Evolutionary conservation across 1,140 invertebrate species (phyloP).

Genomic region (Camponotus vicinus): DNA sequence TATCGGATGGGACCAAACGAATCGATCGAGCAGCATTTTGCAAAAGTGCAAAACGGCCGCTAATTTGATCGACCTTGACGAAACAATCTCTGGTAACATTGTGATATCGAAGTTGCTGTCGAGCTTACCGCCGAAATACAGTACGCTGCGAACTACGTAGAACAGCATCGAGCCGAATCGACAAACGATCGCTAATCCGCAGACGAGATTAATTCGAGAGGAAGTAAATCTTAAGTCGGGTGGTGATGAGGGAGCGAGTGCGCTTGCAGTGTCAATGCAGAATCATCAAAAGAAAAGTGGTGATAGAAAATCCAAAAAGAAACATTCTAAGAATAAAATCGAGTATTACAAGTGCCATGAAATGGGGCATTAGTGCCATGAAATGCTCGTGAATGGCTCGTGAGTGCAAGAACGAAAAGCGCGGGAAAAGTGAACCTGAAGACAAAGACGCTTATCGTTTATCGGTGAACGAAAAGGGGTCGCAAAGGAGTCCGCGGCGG

Average conservation of each 20-base stretch:
- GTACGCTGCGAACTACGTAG: not conserved
- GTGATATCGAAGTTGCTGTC: not conserved
- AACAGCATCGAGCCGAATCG: not conserved
- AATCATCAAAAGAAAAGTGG: not conserved
- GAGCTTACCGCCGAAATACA: not conserved
- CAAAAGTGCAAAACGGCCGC: conserved; percentile 18
- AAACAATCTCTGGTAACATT: not conserved
- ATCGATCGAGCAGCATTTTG: not conserved
- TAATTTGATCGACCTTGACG: not conserved
- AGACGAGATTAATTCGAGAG: not conserved
- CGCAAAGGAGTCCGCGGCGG: not conserved
- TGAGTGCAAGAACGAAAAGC: not conserved
- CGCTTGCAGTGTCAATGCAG: not conserved
- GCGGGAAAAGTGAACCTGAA: not conserved
- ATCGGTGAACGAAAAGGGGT: not conserved
- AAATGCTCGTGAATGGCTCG: not conserved
- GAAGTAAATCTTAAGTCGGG: not conserved
- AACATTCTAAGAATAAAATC: not conserved
- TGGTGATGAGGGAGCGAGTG: not conserved
- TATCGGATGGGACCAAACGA: not conserved
- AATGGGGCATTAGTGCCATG: not conserved
- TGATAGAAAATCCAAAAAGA: not conserved
- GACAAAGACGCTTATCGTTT: not conserved
- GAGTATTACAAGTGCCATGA: not conserved
- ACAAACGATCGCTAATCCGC: not conserved